Percentiles rank a stretch among this genome's conserved stretches.
These are phyloP conservation scores for Ahaetulla prasina DNA, from an alignment of 2,113 vertebrate species.

Conservation along the genomic window DNA sequence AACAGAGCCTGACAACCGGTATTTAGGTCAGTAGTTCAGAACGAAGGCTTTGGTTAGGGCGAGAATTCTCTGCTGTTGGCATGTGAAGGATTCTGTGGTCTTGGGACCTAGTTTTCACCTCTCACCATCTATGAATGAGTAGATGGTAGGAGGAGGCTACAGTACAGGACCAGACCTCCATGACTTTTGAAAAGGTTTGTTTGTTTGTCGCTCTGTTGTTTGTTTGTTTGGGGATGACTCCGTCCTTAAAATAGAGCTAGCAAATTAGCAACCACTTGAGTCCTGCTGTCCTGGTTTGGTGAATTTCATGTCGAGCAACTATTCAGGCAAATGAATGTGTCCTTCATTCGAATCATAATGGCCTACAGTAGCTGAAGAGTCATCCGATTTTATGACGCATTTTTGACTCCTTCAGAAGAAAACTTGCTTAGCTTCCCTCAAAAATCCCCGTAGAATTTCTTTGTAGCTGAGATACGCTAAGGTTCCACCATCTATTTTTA, in stretches of 20 bases:
- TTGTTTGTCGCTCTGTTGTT: not conserved
- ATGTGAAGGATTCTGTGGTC: fast-evolving
- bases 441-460: not conserved
- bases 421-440: not conserved
- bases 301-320: not conserved
- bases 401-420: not conserved
- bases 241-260: not conserved
- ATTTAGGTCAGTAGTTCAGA: slow-evolving; percentile 28
- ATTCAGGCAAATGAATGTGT: not conserved
- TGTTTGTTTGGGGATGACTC: not conserved
- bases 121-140: not conserved
- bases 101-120: fast-evolving
- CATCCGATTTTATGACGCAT: too few relatives aligned
- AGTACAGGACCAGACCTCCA: not conserved
- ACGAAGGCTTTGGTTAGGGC: not conserved
- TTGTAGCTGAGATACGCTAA: not conserved
- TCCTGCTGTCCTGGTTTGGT: not conserved
- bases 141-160: not conserved
- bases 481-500: not conserved
- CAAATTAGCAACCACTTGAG: not conserved
- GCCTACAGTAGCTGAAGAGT: too few relatives aligned
- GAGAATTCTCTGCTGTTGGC: not conserved
- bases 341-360: not conserved
- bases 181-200: not conserved
- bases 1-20: slow-evolving; percentile 6